Evolutionary conservation across 2,113 vertebrate genomes (phyloP).

Genomic region (Corapipo altera): DNA sequence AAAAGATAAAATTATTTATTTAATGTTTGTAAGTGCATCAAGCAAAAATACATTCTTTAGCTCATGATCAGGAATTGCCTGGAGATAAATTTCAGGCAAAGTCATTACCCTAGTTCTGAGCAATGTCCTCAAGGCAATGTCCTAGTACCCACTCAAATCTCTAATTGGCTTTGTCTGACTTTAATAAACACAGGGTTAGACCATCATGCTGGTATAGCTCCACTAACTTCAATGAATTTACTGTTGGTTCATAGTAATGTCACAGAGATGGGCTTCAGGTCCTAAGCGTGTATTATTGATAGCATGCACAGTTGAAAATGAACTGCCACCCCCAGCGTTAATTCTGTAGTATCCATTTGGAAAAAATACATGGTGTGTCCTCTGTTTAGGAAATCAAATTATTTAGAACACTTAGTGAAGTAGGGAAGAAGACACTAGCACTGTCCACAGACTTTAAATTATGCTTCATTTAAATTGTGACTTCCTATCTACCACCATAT

Average conservation of each 20-base stretch:
- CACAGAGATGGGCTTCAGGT: background rate
- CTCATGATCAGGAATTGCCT: background rate
- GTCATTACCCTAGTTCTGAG: background rate
- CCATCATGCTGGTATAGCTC: background rate
- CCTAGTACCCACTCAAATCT: background rate
- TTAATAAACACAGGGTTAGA: background rate
- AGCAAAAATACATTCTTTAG: background rate
- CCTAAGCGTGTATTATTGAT: background rate
- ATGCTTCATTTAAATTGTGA: background rate
- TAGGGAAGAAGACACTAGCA: background rate
- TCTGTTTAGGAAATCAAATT: background rate
- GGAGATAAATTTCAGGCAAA: background rate
- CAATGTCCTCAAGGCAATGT: background rate
- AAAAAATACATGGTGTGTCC: background rate
- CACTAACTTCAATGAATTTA: background rate
- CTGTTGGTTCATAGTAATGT: background rate
- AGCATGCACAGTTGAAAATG: background rate
- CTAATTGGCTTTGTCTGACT: background rate
- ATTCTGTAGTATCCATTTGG: background rate
- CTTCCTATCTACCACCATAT: background rate
- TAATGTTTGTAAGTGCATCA: background rate
- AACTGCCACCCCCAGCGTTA: background rate
- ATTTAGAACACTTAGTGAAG: background rate
- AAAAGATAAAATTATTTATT: background rate
- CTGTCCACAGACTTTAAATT: background rate